A percentile compares a stretch with the other conserved stretches of the same genome.
Evolutionary conservation across 2,797 vertebrate genomes (phyloP).

Genomic region (Protonibea diacanthus): DNA sequence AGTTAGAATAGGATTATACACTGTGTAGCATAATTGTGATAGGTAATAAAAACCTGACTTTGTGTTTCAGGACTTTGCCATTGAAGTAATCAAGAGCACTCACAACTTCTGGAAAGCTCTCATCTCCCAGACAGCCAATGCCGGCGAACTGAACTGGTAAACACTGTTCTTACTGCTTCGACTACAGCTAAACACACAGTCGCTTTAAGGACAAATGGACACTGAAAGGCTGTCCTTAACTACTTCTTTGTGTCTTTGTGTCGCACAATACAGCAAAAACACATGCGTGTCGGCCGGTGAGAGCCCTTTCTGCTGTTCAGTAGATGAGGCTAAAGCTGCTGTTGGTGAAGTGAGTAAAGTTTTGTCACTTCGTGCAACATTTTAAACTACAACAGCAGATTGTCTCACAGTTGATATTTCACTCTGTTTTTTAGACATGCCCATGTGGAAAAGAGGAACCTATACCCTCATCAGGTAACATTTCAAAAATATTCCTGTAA

Average conservation of each 20-base stretch:
- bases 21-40: too few species aligned
- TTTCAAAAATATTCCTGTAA: neutral
- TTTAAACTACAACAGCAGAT: constrained; percentile 8
- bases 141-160: constrained; percentile 93
- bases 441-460: constrained; percentile 85
- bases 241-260: neutral
- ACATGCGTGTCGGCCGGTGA: constrained; percentile 83
- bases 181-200: constrained; percentile 1
- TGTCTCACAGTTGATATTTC: constrained; percentile 12
- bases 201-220: neutral
- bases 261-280: constrained; percentile 87
- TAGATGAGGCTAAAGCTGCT: constrained; percentile 87
- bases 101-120: constrained; percentile 93
- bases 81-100: constrained; percentile 90
- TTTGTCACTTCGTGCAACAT: constrained; percentile 5
- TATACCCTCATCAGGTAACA: constrained; percentile 89
- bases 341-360: constrained; percentile 87
- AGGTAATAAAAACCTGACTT: too few species aligned
- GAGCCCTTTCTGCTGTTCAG: constrained; percentile 89
- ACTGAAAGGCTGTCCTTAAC: neutral
- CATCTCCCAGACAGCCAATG: constrained; percentile 84
- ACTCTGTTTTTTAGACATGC: constrained; percentile 85
- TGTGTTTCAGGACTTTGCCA: constrained; percentile 90
- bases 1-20: neutral
- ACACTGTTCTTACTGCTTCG: constrained; percentile 21